A percentile compares a stretch with the other conserved stretches of the same genome.
These are phyloP conservation scores for Recurvirostra avosetta DNA, from an alignment of 2,113 vertebrate species.

Conservation along the genomic window DNA sequence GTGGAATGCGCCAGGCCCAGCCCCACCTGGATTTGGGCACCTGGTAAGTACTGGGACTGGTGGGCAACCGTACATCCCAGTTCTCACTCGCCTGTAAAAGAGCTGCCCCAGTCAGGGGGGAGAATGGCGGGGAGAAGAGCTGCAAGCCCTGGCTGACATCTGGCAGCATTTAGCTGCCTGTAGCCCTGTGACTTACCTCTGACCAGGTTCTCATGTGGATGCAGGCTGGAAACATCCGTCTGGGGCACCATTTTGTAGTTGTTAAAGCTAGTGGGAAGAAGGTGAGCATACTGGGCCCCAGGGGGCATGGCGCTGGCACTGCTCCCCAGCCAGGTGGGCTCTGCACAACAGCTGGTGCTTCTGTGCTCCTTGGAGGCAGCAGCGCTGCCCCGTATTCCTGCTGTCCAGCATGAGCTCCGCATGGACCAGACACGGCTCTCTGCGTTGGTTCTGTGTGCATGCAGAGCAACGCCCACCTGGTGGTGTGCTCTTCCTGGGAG, in stretches of 20 bases:
- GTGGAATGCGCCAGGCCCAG: neutral
- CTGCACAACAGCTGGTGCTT: no score
- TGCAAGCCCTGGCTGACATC: neutral
- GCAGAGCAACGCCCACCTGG: neutral
- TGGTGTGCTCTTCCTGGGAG: neutral
- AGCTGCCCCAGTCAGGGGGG: neutral
- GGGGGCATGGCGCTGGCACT: neutral
- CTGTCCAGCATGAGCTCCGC: fast-evolving
- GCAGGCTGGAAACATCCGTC: neutral
- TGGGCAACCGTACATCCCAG: neutral
- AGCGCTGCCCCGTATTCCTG: neutral
- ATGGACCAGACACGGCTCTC: fast-evolving
- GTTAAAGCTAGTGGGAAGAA: neutral
- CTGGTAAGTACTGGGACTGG: neutral
- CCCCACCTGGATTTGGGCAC: no score
- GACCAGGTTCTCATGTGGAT: neutral
- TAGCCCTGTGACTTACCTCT: neutral
- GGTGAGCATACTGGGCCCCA: neutral
- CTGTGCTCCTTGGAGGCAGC: no score
- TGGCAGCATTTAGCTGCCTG: neutral
- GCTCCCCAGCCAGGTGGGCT: neutral
- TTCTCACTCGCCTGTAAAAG: neutral
- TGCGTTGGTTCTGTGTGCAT: neutral
- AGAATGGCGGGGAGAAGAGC: neutral
- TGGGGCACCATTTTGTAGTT: neutral